These are phyloP conservation scores for Oscheius sp. DNA, from an alignment of 2,888 invertebrate genomes.

Conservation along the genomic window DNA sequence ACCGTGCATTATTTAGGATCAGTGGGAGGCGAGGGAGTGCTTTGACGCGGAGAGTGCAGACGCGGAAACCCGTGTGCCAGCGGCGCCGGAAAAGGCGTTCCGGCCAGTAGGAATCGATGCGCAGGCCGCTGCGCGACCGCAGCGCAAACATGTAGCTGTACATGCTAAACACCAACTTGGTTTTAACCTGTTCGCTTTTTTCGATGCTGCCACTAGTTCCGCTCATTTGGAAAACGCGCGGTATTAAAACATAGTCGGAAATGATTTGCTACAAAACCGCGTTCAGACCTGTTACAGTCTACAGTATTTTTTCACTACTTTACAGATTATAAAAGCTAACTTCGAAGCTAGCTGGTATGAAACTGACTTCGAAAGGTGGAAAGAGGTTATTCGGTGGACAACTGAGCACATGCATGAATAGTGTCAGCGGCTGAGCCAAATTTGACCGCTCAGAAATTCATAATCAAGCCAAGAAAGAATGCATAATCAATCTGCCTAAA, in stretches of 20 bases:
- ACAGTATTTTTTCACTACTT: no score
- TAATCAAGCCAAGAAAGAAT: conserved; percentile 18
- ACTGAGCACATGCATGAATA: background rate
- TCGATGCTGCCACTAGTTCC: no score
- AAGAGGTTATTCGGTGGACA: background rate
- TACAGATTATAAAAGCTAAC: background rate
- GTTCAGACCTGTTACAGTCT: no score
- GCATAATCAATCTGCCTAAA: conserved; percentile 26
- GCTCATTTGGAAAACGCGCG: no score
- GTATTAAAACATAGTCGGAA: no score
- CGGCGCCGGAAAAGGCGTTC: conserved; percentile 37
- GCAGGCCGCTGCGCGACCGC: conserved; percentile 34
- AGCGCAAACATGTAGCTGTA: conserved; percentile 33
- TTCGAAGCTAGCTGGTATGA: background rate
- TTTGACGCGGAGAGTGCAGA: conserved; percentile 32
- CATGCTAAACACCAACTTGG: conserved; percentile 31
- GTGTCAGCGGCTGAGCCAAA: background rate
- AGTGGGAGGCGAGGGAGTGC: conserved; percentile 38
- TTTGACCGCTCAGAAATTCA: conserved; percentile 2
- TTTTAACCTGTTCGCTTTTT: background rate
- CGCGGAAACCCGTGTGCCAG: conserved; percentile 36
- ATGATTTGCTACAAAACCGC: no score
- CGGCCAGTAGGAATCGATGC: conserved; percentile 32
- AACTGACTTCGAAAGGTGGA: background rate
- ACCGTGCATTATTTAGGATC: conserved; percentile 38